Base-by-base conservation (phyloP, 30 jellyfish, hydroid and myxozoan species). In the Cassiopea xamachana region DNA sequence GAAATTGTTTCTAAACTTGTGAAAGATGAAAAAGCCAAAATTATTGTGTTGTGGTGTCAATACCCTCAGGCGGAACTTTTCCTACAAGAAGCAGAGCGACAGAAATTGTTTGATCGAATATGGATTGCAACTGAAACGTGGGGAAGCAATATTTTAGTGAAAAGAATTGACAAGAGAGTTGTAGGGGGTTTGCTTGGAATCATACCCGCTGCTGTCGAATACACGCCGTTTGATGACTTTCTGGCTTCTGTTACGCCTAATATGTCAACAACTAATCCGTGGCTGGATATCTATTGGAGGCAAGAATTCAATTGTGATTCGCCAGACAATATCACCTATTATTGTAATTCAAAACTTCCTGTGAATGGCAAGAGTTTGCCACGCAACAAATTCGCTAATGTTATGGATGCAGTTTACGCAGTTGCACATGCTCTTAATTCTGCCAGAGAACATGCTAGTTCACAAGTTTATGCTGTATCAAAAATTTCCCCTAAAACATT, bases 61-160 rank as follows among this genome's bases (percentile, higher is more conserved):
- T 89, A 90, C 18, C 99, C 95, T 19, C 98, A 89, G 64, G 99
- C 99, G 8, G 87, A 88, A 60, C 76, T 62, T 1, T 81, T 96
- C 55, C 47, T 96, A 17, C 75, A 90, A 75, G 98, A 83, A 27
- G 99, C 99, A 44, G 89, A 85, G 46, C 48, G 75, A 69, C 88
- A 87, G 90, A 44, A 70, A 43, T 82, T 84, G 76, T 90, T 80
- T 83, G 95, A 92, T 72, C 82, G 98, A 62, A 92, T 92, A 46
- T 96, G 99, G 99, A 92, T 96, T 46, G 99, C 99, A n/a, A 96
- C 99, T 1, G 99, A 96, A 83, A 90, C 96, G 9, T 96, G 97
- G 95, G 99, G 99, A 0, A 85, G 80, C 60, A 87, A 94, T 58
- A 58, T 46, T 39, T 68, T 79, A 18, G 97, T 96, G 55, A 76